Base-by-base conservation (phyloP, 2,797 vertebrate genomes). In the Stomatorhinus walkeri region DNA sequence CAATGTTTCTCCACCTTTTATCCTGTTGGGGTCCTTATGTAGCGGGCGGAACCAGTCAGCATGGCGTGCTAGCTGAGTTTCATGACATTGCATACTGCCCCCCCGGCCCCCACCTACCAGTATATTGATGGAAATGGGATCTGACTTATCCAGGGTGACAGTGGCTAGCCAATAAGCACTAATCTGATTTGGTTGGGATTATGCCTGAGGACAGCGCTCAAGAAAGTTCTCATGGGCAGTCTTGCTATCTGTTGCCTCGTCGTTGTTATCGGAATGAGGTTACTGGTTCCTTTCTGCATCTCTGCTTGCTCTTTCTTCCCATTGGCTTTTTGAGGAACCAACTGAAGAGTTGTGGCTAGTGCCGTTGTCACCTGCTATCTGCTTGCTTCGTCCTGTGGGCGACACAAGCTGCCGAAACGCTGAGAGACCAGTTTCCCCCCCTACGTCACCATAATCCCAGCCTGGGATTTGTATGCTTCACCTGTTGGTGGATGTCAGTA, bases 141-240 rank as follows among this genome's bases (percentile, higher is more conserved):
- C 61, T 52, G 90, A 96, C 94, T 87, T 93, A 96, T 94, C 94
- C 94, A 94, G 92, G 95, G 93, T 94, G 93, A 92, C 92, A 90
- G 94, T 94, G 91, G 92, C 94, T 92, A 93, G 93, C 94, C 96
- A 96, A 97, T 96, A 95, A 93, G 93, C 90, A 59, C 84, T 98
- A 97, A 98, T 97, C 94, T 93, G 93, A 95, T 97, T 95, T 94
- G 81, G 85, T 46, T 1, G 90, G 90, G 94, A 95, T 96, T 95
- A 96, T 48, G 64, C 89, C 89, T 92, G 89, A 91, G 88, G 91
- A 91, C 91, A 89, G 89, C 90, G 91, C 93, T 92, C 91, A 90
- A 90, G 93, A 92, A 94, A 90, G 16, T 19, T 22, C 76, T 81
- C 76, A 81, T 92, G 61, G 84, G 22, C 83, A 16, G 9, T 85